Evolutionary conservation across 1,140 invertebrate species (phyloP), one percentile per base, ranked within the genome.

Genomic region (Apis laboriosa): DNA sequence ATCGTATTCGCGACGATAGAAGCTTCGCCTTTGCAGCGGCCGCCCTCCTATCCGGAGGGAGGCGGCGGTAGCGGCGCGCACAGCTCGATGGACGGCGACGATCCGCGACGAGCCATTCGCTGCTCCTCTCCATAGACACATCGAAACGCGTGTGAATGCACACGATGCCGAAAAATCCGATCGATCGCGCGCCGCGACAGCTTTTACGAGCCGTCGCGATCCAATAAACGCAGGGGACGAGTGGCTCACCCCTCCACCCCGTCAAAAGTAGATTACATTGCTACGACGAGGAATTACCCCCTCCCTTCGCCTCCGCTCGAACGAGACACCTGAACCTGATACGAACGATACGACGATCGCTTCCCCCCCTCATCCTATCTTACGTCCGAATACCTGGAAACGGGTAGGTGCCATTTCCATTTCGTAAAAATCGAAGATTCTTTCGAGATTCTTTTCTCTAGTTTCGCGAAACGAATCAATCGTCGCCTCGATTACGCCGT

Each of bases 1-100:
- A 81, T 74, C 79, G 79, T 76, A 81, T 81, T 76, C 79, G 79
- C 79, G 79, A 81, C 79, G 34, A 81, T 81, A 76, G 43, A 17
- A 60, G 49, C 15, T 12, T 2, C 13, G 56, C 78, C 70, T 80
- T 72, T 73, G 68, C 21, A 63, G 3, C 34, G 28, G 24, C 24
- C 24, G 56, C 19, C 24, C 3, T 67, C 34, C 63, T 78, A 78
- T 58, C 76, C 24, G 49, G 17, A 5, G 19, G 34, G 34, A 0
- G 3, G 34, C 0, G 4, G 28, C 1, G 28, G 28, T 2, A 2
- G 28, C 34, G 34, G 34, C 1, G 34, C 34, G 34, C 34, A 34
- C 34, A 8, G 58, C n/a, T 63, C 79, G 79, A 80, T 60, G 78
- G 70, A 80, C 78, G 70, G 75, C 67, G 70, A 80, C 78, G 70